Percentiles rank a stretch among this genome's conserved stretches.
Conservation (phyloP, 2,797 vertebrate species). For the Parauchenoglanis punctatus region DNA sequence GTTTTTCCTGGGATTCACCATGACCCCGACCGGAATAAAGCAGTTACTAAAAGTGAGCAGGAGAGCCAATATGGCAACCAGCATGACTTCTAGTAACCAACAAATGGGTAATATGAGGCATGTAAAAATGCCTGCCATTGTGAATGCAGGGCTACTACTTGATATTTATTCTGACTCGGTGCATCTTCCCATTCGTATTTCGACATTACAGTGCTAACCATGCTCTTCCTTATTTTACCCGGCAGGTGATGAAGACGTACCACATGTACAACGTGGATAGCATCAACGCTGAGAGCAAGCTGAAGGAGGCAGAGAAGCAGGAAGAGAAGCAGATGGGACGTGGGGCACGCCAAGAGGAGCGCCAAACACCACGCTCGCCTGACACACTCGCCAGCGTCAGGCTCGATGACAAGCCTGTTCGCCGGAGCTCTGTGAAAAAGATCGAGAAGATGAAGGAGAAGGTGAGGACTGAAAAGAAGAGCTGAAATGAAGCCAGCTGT, state of each 20-base stretch:
- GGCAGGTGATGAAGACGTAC: conserved; percentile 98
- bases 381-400: conserved; percentile 88
- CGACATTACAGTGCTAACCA: background rate
- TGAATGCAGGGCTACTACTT: background rate
- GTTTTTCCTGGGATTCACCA: background rate
- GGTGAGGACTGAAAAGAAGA: conserved; percentile 68
- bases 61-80: background rate
- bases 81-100: background rate
- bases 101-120: background rate
- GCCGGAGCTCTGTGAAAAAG: conserved; percentile 95
- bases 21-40: background rate
- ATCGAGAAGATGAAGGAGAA: conserved; percentile 99
- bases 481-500: background rate
- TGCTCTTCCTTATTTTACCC: conserved; percentile 25
- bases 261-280: conserved; percentile 99
- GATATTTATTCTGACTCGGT: background rate
- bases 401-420: conserved; percentile 91
- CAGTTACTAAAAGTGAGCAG: background rate
- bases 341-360: conserved; percentile 89
- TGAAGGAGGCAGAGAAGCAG: conserved; percentile 98
- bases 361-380: conserved; percentile 90
- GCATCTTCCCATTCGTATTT: background rate
- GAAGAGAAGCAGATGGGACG: conserved; percentile 98
- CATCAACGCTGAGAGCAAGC: conserved; percentile 96
- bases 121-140: background rate